Evolutionary conservation across 1,140 invertebrate genomes (phyloP).

Genomic region (Mactra quadrangularis): DNA sequence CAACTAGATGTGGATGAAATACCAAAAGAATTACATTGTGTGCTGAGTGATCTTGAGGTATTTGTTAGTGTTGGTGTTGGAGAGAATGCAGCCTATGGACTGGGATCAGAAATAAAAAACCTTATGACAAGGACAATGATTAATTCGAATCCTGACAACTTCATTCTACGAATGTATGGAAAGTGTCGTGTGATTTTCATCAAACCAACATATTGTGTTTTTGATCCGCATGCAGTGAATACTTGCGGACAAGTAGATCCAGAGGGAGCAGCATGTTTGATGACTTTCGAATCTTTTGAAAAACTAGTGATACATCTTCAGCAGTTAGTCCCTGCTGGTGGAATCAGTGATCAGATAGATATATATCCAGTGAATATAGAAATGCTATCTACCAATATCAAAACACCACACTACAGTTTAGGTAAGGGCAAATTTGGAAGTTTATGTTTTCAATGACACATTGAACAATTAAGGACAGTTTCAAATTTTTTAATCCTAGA

Average conservation of each 20-base stretch:
- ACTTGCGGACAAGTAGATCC: neutral
- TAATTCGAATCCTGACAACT: slow-evolving; percentile 41
- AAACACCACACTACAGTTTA: too few relatives aligned
- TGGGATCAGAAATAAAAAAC: slow-evolving; percentile 45
- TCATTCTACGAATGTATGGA: slow-evolving; percentile 26
- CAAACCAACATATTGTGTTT: neutral
- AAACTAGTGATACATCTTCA: neutral
- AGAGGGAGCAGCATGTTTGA: neutral
- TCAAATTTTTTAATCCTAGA: too few relatives aligned
- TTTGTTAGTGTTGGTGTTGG: slow-evolving; percentile 28
- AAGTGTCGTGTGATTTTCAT: slow-evolving; percentile 28
- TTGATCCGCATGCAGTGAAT: neutral
- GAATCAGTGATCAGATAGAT: too few relatives aligned
- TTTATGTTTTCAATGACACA: too few relatives aligned
- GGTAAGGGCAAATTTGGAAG: too few relatives aligned
- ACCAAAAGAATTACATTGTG: slow-evolving; percentile 29
- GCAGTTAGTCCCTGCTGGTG: too few relatives aligned
- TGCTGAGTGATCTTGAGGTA: slow-evolving; percentile 25
- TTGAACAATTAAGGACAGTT: too few relatives aligned
- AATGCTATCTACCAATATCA: too few relatives aligned
- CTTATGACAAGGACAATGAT: slow-evolving; percentile 44
- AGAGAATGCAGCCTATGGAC: slow-evolving; percentile 41
- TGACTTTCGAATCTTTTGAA: neutral
- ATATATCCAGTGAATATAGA: too few relatives aligned
- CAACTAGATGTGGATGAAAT: slow-evolving; percentile 29